Evolutionary conservation across 2,797 vertebrate species (phyloP).

Genomic region (Iguana delicatissima): DNA sequence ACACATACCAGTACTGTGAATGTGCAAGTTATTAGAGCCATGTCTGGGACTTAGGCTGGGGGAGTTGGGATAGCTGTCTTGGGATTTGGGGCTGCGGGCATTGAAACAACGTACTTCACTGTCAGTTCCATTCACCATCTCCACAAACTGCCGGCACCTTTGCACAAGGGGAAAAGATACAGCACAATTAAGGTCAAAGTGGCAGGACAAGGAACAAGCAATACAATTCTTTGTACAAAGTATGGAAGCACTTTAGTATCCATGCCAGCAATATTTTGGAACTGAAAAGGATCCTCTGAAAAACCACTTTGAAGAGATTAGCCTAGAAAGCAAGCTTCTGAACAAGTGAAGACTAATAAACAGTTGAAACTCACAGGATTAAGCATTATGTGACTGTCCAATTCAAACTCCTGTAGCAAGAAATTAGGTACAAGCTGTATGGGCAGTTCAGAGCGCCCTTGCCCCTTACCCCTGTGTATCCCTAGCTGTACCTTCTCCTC

Average conservation of each 20-base stretch:
- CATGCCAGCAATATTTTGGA: neutral
- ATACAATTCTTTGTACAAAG: neutral
- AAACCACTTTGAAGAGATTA: neutral
- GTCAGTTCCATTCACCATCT: conserved; percentile 99
- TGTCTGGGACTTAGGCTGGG: conserved; percentile 93
- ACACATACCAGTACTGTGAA: conserved; percentile 88
- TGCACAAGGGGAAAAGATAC: conserved; percentile 32
- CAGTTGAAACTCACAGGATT: neutral
- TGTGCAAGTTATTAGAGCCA: conserved; percentile 88
- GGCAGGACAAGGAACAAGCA: conserved; percentile 3
- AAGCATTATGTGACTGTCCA: neutral
- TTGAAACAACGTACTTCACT: conserved; percentile 95
- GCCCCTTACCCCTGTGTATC: too few species aligned
- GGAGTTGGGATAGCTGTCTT: conserved; percentile 95
- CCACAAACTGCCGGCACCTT: conserved; percentile 98
- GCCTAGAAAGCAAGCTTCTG: neutral
- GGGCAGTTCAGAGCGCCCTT: too few species aligned
- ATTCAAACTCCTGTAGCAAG: neutral
- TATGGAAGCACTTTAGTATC: neutral
- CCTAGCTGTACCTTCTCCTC: too few species aligned
- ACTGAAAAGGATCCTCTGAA: neutral
- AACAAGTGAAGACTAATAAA: neutral
- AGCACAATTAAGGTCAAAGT: conserved; percentile 47
- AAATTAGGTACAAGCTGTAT: neutral
- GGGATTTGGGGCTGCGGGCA: conserved; percentile 92